Evolutionary conservation across 2,113 vertebrate species (phyloP), one percentile per base, ranked within the genome.

Genomic region (Loxodonta africana): DNA sequence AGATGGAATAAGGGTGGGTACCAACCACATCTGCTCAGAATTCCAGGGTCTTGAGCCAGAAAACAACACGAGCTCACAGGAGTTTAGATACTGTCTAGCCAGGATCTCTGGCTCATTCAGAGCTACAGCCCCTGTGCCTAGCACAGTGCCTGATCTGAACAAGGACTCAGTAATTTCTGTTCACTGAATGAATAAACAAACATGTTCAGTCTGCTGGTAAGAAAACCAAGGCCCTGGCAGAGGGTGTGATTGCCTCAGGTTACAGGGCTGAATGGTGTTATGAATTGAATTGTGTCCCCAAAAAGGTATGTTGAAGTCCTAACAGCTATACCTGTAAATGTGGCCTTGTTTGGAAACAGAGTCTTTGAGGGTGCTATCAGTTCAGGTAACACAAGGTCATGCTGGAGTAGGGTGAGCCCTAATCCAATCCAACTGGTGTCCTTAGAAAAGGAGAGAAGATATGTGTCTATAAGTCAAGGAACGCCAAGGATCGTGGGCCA

Each of bases 101-200:
- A 0, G 53, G 65, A 15, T 17, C 65, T 48, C 0, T 4, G 4
- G 30, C 41, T n/a, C 21, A 8, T 0, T 1, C 26, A 17, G 20
- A 28, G 48, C 76, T 69, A 6, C 46, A 9, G 18, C 18, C 46
- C 60, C n/a, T 12, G 46, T 20, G 7, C 33, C 44, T 44, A 46
- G 26, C 28, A 9, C 51, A 7, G 12, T 57, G 5, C 51, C 37
- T 12, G 21, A 30, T n/a, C 44, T 33, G 30, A 33, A 10, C 18
- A 80, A 28, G 44, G 33, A 18, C 71, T 41, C 62, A 62, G 78
- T 10, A 23, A 2, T 44, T 53, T 57, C 25, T 44, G 28, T 71
- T 44, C 41, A 11, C 8, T 0, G 51, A 82, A 33, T 25, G 57
- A 37, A 53, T 37, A 12, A 33, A 12, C 7, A 53, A 25, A 44